Base-by-base conservation (phyloP, 2,888 invertebrate species). In the Neria commutata region DNA sequence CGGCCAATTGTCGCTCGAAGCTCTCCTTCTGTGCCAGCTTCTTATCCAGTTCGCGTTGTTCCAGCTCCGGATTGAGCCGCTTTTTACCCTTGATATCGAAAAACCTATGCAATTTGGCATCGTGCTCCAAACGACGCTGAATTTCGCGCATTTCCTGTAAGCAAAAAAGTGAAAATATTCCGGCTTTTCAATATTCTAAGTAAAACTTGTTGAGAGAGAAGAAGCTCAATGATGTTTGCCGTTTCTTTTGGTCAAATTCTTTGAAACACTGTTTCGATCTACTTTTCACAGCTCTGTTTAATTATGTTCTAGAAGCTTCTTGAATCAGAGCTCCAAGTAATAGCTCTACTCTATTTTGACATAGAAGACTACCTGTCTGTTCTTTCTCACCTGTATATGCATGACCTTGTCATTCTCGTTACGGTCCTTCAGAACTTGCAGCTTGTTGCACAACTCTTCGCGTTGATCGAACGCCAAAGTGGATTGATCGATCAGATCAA, bases 401-500 rank as follows among this genome's bases (percentile, higher is more conserved):
- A 85, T 82, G 34, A 87, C 83, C 58, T 88, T 85, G 68, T 93
- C 91, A 40, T 89, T 86, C 73, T 91, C 89, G 51, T 89, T 89
- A 64, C 90, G 88, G 66, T 92, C 92, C 72, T 91, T 90, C 33
- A 95, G 83, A 0, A 89, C 89, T 62, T 91, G 87, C 42, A 95
- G 85, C 80, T 94, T 95, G 57, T 89, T 85, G 74, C 91, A 88
- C 81, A 91, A 87, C 75, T 91, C 90, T 77, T 91, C 94, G 61
- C 95, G 85, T 80, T 94, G 92, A 81, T 95, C 94, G 74, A 94
- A 96, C 1, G 95, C 92, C 40, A 90, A 84, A 21, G 93, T 95
- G 0, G 95, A 92, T 69, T 92, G 91, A 70, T 95, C 95, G 61
- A 96, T 91, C 58, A 94, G 83, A 73, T 94, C 94, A 67, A 91